Base-by-base conservation (phyloP, 2,888 invertebrate species). In the Apantesis nais region DNA sequence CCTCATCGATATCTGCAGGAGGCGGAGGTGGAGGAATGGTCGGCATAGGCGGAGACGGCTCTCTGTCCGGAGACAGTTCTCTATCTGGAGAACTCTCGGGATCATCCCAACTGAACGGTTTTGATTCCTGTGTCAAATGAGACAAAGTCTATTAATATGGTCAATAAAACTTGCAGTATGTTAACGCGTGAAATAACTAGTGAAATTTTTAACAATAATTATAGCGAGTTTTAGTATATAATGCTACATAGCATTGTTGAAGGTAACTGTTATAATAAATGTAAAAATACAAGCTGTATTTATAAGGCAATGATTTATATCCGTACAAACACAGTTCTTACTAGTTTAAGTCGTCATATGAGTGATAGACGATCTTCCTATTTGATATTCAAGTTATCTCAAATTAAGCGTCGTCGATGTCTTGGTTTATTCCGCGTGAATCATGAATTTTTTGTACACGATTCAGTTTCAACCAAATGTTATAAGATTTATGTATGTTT, bases 11-110 rank as follows among this genome's bases (percentile, higher is more conserved):
- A 22, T 88, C 85, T 19, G 93, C 88, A 1, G 97, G 97, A 5
- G 97, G 97, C 62, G 97, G 97, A 2, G 98, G 98, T 4, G 98
- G 97, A 12, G 98, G 97, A 77, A 97, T 95, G 60, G 95, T 96
- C 14, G 98, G 98, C 97, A 98, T 98, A 0, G 98, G 98, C 0
- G 97, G 97, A 34, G 97, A 97, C 2, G 93, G 88, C 75, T 96
- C 96, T 29, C 93, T 85, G 64, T 92, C 92, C 0, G 97, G 97
- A 39, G 97, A 89, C 70, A 94, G 88, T 76, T 96, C 96, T 22
- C 92, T 85, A 63, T 91, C 92, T 0, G 91, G 88, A 22, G 90
- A 89, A 71, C 84, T 83, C 22, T 91, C 85, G 16, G 90, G 90
- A 14, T 86, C 83, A 48, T 92, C 92, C 94, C 94, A 95, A 72